phyloP scores from a whole-genome alignment of 2,888 invertebrate genomes.

The Drosophila quasianomalipes region DNA sequence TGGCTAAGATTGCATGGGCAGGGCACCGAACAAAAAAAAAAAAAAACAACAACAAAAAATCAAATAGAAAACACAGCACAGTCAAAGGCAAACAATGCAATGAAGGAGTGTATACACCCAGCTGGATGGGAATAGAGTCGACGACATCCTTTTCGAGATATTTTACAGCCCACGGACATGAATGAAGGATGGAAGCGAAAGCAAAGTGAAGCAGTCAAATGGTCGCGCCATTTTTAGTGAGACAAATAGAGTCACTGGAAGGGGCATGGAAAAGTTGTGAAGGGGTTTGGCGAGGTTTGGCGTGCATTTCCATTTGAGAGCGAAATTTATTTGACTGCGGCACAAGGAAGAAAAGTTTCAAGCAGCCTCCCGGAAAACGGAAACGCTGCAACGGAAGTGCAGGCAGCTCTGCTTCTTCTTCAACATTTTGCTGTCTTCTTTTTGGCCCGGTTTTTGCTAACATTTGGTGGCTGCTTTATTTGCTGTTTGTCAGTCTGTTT shows the following conservation, averaged over 20 bases:
- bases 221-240: constrained; percentile 73
- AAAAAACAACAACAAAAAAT: constrained; percentile 14
- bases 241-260: constrained; percentile 51
- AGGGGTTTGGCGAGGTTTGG: constrained; percentile 24
- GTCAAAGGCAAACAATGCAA: constrained; percentile 53
- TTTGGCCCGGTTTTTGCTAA: constrained; percentile 57
- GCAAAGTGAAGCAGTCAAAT: constrained; percentile 53
- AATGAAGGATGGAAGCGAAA: constrained; percentile 55
- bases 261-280: neutral
- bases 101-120: constrained; percentile 2
- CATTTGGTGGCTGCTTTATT: constrained; percentile 62
- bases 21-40: constrained; percentile 21
- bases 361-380: constrained; percentile 61
- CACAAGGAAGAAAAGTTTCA: constrained; percentile 70
- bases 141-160: constrained; percentile 71
- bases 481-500: constrained; percentile 47
- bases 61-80: constrained; percentile 31
- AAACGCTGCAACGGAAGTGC: constrained; percentile 71
- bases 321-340: constrained; percentile 77
- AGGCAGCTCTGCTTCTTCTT: constrained; percentile 43
- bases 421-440: constrained; percentile 44
- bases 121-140: constrained; percentile 17
- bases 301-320: constrained; percentile 73
- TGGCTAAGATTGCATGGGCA: constrained; percentile 47
- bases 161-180: constrained; percentile 69